phyloP scores from a whole-genome alignment of 1,140 invertebrate genomes.

The Parapsyche elsis region DNA sequence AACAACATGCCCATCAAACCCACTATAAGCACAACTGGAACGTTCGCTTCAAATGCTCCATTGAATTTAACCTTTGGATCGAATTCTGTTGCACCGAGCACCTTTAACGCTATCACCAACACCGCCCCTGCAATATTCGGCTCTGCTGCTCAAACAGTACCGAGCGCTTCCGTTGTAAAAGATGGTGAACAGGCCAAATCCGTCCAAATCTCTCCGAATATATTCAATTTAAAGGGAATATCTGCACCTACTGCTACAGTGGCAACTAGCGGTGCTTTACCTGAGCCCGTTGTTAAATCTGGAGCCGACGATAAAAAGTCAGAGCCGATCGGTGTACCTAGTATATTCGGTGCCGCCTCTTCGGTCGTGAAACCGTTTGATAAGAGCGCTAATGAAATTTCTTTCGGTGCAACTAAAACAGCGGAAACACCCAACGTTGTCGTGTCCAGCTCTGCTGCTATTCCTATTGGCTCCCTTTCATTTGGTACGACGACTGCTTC shows the following conservation, averaged over 20 bases:
- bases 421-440: neutral
- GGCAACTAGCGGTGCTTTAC: neutral
- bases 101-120: too few species aligned
- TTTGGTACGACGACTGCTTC: neutral
- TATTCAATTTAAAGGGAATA: neutral
- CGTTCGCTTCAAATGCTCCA: too few species aligned
- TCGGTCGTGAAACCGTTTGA: neutral
- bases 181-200: neutral
- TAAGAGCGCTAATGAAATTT: neutral
- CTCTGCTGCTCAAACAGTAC: too few species aligned
- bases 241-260: neutral
- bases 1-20: neutral
- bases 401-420: neutral
- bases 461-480: neutral
- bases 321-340: neutral
- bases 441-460: neutral
- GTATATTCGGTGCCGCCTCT: neutral
- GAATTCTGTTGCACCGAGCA: too few species aligned
- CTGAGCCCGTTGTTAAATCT: neutral
- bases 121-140: too few species aligned
- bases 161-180: too few species aligned
- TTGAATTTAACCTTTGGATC: too few species aligned
- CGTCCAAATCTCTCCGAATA: neutral
- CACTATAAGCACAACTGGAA: neutral
- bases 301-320: neutral